Evolutionary conservation across 2,888 invertebrate genomes (phyloP).

Genomic region (Drosophila algonquin): DNA sequence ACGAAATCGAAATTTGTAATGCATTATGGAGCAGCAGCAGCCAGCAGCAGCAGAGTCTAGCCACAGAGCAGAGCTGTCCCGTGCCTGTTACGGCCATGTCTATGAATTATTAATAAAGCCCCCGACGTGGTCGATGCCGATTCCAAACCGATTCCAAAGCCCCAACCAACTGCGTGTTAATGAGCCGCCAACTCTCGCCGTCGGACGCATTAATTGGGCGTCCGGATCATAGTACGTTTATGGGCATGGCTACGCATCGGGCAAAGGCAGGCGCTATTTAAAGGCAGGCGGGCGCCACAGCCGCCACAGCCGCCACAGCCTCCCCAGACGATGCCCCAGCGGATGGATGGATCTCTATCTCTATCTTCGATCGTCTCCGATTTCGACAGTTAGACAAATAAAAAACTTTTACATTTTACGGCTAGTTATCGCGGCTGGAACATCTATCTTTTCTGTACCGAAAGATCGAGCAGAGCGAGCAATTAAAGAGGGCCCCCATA

Average conservation of each 20-base stretch:
- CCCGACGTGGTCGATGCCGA: constrained; percentile 1
- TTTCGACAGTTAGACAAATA: constrained; percentile 43
- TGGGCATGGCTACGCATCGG: constrained; percentile 54
- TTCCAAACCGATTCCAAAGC: constrained; percentile 6
- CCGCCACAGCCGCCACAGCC: too few relatives aligned
- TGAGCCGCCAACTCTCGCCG: constrained; percentile 71
- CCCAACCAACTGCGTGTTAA: constrained; percentile 68
- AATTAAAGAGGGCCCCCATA: constrained; percentile 47
- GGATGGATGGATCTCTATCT: too few relatives aligned
- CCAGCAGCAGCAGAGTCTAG: neutral
- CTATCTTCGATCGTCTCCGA: constrained; percentile 13
- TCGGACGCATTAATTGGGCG: constrained; percentile 70
- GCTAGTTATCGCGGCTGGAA: constrained; percentile 40
- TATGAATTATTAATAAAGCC: constrained; percentile 72
- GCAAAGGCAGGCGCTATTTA: constrained; percentile 35
- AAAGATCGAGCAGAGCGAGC: neutral
- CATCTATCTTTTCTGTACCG: constrained; percentile 21
- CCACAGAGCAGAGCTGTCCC: neutral
- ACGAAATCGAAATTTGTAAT: constrained; percentile 66
- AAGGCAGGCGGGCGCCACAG: constrained; percentile 60
- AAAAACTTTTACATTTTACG: constrained; percentile 66
- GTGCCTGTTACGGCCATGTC: constrained; percentile 45
- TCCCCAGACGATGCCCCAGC: too few relatives aligned
- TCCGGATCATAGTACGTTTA: constrained; percentile 52
- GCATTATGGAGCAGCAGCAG: constrained; percentile 68